Base-by-base conservation (phyloP, 2,113 vertebrate species). In the Piprites chloris region DNA sequence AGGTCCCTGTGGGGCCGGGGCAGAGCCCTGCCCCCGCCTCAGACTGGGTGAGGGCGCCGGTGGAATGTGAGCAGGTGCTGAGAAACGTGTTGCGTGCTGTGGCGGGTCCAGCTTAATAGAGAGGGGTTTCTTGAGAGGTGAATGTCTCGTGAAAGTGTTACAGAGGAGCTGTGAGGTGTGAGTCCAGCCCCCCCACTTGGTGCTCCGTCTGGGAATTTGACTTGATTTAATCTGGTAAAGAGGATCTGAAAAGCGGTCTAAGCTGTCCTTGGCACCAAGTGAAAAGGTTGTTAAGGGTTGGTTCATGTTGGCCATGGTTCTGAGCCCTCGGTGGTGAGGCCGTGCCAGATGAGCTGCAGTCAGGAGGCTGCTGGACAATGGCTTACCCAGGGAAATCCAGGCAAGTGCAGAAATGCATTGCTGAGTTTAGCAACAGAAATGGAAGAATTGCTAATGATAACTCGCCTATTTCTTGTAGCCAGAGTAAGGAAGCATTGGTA, bases 11-110 rank as follows among this genome's bases (percentile, higher is more conserved):
- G 46, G 15, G 6, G 14, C 1, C 7, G 69, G 13, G 21, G 14
- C n/a, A 0, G 30, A 14, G 55, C 30, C 4, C 9, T 11, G 53
- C 11, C 14, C 5, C 15, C 3, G 8, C 30, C 19, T 15, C 4
- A 24, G 13, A 10, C 4, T 33, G 24, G 9, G 9, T 11, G 63
- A 12, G 23, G 30, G 55, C 6, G 20, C 12, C 20, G 1, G 21
- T 4, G 2, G 3, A 23, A 24, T 9, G 1, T 7, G n/a, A 11
- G 16, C 5, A 2, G 3, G 23, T 5, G 67, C 18, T 33, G 15
- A 1, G 35, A 3, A 7, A 0, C 6, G 2, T 14, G 7, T 22
- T 1, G 41, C 21, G 5, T 8, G 14, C 5, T 26, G 32, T 2
- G n/a, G 16, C 53, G 13, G 33, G 9, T 7, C 2, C 42, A 9